phyloP scores from a whole-genome alignment of 2,113 vertebrate species.

The Atractosteus spatula region DNA sequence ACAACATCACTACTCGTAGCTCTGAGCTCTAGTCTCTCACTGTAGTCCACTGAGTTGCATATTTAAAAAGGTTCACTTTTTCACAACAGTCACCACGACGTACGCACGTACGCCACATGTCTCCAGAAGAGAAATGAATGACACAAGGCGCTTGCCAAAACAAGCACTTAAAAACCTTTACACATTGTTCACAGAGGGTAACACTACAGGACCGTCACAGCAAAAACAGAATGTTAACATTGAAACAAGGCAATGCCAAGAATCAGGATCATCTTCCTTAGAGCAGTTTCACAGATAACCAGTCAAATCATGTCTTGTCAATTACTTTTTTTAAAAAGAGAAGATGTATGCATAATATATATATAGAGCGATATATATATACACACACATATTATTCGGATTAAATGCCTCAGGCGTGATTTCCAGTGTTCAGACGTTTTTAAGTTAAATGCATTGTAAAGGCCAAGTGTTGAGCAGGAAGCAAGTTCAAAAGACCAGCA shows the following conservation, averaged over 20 bases:
- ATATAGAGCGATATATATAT: not conserved
- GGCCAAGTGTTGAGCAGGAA: not conserved
- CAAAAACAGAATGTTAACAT: slow-evolving; percentile 60
- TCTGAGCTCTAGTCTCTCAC: slow-evolving; percentile 57
- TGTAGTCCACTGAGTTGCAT: slow-evolving; percentile 70
- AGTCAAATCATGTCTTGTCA: slow-evolving; percentile 44
- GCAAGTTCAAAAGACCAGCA: no score
- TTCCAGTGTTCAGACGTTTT: slow-evolving; percentile 11
- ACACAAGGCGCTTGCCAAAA: slow-evolving; percentile 45
- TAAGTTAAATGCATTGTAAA: not conserved
- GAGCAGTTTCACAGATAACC: slow-evolving; percentile 53
- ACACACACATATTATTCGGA: no score
- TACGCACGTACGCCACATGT: slow-evolving; percentile 45
- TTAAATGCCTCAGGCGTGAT: slow-evolving; percentile 13
- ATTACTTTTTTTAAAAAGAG: slow-evolving; percentile 16
- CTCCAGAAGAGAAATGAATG: slow-evolving; percentile 48
- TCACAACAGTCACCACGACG: slow-evolving; percentile 64
- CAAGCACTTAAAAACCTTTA: slow-evolving; percentile 51
- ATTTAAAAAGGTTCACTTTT: slow-evolving; percentile 65
- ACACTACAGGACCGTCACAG: slow-evolving; percentile 65
- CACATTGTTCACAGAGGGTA: slow-evolving; percentile 62
- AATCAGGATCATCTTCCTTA: slow-evolving; percentile 22
- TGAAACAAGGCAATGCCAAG: slow-evolving; percentile 40
- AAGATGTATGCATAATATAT: slow-evolving; percentile 23
- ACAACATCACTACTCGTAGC: slow-evolving; percentile 48